phyloP scores from a whole-genome alignment of 2,888 invertebrate species.

The Chymomyza amoena region DNA sequence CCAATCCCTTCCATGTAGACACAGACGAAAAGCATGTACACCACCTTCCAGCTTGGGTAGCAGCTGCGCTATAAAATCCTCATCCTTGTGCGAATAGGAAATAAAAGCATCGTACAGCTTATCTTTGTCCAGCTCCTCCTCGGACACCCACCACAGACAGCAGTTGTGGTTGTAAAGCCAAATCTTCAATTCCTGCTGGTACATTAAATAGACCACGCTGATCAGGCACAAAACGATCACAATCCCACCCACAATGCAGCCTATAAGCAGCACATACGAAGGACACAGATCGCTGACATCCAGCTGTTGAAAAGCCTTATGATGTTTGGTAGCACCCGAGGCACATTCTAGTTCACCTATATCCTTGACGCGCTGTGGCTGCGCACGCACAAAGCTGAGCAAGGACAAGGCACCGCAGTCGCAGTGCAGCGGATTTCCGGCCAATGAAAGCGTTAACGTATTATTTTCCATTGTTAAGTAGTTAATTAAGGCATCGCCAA shows the following conservation, averaged over 20 bases:
- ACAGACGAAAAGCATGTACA: conserved; percentile 83
- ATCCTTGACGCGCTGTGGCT: conserved; percentile 66
- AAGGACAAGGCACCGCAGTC: conserved; percentile 82
- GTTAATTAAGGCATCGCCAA: conserved; percentile 77
- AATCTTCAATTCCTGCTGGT: conserved; percentile 82
- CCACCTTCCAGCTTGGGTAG: conserved; percentile 83
- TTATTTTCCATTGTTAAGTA: conserved; percentile 78
- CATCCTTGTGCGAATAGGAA: conserved; percentile 88
- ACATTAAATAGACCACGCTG: conserved; percentile 79
- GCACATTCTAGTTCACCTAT: conserved; percentile 57
- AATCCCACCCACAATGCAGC: conserved; percentile 79
- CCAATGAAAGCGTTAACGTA: conserved; percentile 80
- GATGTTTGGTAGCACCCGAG: conserved; percentile 10
- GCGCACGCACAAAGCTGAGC: conserved; percentile 80
- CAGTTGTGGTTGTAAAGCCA: conserved; percentile 83
- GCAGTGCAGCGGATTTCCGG: conserved; percentile 84
- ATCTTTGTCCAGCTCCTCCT: conserved; percentile 83
- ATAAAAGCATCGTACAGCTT: conserved; percentile 87
- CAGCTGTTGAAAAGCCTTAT: conserved; percentile 54
- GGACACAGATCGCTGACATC: conserved; percentile 78
- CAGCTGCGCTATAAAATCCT: conserved; percentile 83
- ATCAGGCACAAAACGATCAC: conserved; percentile 77
- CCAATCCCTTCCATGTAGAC: conserved; percentile 87
- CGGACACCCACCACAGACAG: conserved; percentile 83
- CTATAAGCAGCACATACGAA: conserved; percentile 66